Evolutionary conservation across 53 echinoderm and acorn worm genomes (phyloP), one percentile per base, ranked within the genome.

Genomic region (Henricia sp.): DNA sequence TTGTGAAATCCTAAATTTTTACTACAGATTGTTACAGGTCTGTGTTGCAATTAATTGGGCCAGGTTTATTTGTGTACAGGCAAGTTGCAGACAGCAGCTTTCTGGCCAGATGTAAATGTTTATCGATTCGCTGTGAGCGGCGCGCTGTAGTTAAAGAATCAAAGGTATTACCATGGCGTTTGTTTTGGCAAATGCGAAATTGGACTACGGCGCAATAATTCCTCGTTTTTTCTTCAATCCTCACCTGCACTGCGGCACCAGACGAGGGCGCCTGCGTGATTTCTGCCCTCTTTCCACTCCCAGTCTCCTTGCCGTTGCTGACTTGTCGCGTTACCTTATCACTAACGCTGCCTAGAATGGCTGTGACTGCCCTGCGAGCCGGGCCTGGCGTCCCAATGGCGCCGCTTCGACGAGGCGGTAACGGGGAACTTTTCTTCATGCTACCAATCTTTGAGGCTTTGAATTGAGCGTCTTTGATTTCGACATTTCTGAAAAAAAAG

Each of bases 371-470:
- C 23, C 90, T 67, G 19, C 90, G 70, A 2, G 77, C 90, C 0
- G 76, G 25, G 34, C 80, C 80, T 10, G 80, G 80, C 19, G 80
- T 80, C 3, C 44, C 2, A 1, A 33, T 32, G 12, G 42, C 26
- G 3, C 6, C 26, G 46, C 62, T 63, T 6, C 80, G 80, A 2
- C 80, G 63, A 13, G 46, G 12, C 4, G 32, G 14, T 10, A 36
- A 11, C 16, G 90, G 90, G 4, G 90, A 90, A 11, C 32, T 63
- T 43, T 85, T 90, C 80, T 90, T 90, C 52, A 64, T 76, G 69
- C 52, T 57, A 54, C 62, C 37, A 30, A 20, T 26, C 55, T 46
- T 87, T 13, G 69, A 17, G 25, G 35, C 28, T 34, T 56, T 69
- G 6, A 41, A 24, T 16, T 70, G 68, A 25, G 58, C 56, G 34